Base-by-base conservation (phyloP, 1,140 invertebrate species). In the Sweltsa coloradensis region DNA sequence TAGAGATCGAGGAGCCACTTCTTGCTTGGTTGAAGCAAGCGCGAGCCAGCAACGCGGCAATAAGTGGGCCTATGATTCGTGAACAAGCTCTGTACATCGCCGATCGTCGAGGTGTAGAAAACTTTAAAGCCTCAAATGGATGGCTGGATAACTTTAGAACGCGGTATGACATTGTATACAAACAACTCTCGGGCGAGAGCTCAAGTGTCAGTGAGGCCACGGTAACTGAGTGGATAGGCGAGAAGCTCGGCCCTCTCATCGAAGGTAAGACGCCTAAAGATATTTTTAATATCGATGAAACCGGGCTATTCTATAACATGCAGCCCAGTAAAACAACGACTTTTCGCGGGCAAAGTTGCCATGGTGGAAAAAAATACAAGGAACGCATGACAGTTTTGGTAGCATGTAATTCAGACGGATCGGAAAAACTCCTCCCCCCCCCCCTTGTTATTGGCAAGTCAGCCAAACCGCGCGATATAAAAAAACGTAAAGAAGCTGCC, bases 211-310 rank as follows among this genome's bases (percentile, higher is more conserved):
- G 23, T 11, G 16, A 16, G 5, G 36, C 7, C 4, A 37, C 36
- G 5, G n/a, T 37, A 9, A 22, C 18, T 5, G 5, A 37, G 16
- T 45, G 43, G 25, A n/a, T n/a, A n/a, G 2, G 19, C 16, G 43
- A 34, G 7, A 45, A 31, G 24, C 31, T 41, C 1, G 14, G 18
- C 9, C 9, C 1, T 6, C 3, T 47, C 11, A 1, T 47, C 18
- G n/a, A 41, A 16, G 34, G 26, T 2, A 61, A 65, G 47, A 19
- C 54, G 2, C 44, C 58, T 42, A 48, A 54, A 34, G 57, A 68
- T 49, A 61, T 72, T 54, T 69, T 63, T 47, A 71, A 69, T 55
- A 58, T 59, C 39, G 65, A 70, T 58, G 64, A 71, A 57, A 62
- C 60, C 7, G 64, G 62, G n/a, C n/a, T 40, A 69, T 70, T 70